Evolutionary conservation across 1,140 invertebrate genomes (phyloP).

Genomic region (Probaryconus sp.): DNA sequence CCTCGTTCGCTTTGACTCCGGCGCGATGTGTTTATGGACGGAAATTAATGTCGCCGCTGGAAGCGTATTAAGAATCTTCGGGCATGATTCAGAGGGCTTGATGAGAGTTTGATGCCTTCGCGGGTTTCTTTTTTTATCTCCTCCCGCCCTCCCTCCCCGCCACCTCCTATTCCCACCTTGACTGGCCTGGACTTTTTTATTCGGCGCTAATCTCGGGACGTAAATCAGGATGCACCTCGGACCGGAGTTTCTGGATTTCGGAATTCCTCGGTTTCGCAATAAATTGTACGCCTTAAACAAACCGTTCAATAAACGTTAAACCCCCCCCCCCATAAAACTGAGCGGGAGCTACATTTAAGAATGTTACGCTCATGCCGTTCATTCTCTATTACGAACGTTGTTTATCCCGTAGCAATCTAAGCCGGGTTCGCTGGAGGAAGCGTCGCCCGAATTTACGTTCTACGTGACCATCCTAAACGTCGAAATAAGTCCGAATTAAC

Average conservation of each 20-base stretch:
- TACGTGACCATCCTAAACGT: conserved; percentile 71
- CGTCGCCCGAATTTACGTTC: conserved; percentile 56
- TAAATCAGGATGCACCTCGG: too few relatives aligned
- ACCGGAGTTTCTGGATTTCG: not conserved
- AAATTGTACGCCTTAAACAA: conserved; percentile 51
- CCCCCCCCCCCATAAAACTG: not conserved
- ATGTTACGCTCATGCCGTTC: conserved; percentile 37
- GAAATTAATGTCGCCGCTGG: conserved; percentile 34
- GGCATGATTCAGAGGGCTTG: conserved; percentile 2
- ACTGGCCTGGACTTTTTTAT: too few relatives aligned
- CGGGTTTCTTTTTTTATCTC: too few relatives aligned
- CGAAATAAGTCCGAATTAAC: conserved; percentile 73
- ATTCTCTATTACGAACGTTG: conserved; percentile 45
- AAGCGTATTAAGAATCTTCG: conserved; percentile 26
- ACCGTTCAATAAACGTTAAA: conserved; percentile 42
- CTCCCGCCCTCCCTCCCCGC: not conserved
- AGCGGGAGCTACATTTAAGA: conserved; percentile 36
- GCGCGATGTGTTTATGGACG: conserved; percentile 30
- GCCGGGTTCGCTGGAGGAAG: conserved; percentile 2
- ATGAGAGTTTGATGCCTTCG: conserved; percentile 17
- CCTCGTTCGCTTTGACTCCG: conserved; percentile 3
- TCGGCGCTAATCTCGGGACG: too few relatives aligned
- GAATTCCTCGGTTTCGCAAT: conserved; percentile 8
- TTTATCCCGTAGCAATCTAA: conserved; percentile 59
- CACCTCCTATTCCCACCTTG: too few relatives aligned